Evolutionary conservation across 2,888 invertebrate genomes (phyloP).

Genomic region (Tortrix viridana): DNA sequence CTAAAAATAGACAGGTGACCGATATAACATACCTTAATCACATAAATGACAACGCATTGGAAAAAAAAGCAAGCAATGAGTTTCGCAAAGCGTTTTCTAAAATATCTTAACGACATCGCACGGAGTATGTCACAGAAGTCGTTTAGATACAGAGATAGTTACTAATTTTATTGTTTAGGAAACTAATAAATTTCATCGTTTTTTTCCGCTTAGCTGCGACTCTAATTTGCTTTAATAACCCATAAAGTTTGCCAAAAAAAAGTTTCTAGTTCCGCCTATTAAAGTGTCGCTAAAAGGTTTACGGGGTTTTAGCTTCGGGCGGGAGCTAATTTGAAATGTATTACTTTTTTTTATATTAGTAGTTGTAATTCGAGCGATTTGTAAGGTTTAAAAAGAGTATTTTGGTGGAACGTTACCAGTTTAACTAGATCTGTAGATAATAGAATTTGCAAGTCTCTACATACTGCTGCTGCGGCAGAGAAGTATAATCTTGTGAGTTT

Average conservation of each 20-base stretch:
- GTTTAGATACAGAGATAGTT: conserved; percentile 72
- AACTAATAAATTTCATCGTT: conserved; percentile 73
- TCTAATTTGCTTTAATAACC: conserved; percentile 80
- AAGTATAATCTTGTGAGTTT: no score
- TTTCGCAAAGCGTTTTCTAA: conserved; percentile 38
- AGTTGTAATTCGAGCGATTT: no score
- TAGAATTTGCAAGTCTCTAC: no score
- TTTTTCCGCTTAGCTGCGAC: conserved; percentile 51
- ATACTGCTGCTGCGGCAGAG: no score
- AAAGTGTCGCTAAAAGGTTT: conserved; percentile 64
- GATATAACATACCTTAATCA: no score
- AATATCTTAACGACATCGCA: conserved; percentile 63
- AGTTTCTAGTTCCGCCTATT: conserved; percentile 65
- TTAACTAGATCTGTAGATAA: no score
- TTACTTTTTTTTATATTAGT: background rate
- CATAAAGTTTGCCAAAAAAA: conserved; percentile 73
- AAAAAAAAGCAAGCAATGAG: conserved; percentile 20
- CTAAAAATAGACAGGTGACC: no score
- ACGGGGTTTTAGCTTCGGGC: conserved; percentile 41
- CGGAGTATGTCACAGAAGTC: conserved; percentile 59
- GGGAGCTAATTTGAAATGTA: conserved; percentile 1
- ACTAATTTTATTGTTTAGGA: conserved; percentile 76
- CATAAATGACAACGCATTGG: no score
- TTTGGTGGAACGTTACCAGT: no score
- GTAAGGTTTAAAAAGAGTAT: background rate